A percentile compares a stretch with the other conserved stretches of the same genome.
phyloP scores from a whole-genome alignment of 2,888 invertebrate species.

The Lasioglossum zephyrum region DNA sequence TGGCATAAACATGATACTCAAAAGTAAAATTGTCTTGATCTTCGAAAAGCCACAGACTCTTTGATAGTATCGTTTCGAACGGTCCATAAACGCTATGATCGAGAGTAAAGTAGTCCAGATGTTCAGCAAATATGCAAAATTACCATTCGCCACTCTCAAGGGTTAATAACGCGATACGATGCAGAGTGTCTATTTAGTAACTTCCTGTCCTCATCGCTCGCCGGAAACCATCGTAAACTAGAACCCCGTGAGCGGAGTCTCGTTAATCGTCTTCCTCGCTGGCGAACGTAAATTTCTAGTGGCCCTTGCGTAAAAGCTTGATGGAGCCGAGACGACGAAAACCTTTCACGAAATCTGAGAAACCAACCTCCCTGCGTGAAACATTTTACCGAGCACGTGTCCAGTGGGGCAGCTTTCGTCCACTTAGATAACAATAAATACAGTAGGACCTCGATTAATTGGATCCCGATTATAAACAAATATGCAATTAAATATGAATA shows the following conservation, averaged over 20 bases:
- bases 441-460: too few species aligned
- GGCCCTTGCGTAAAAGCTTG: constrained; percentile 29
- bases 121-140: not conserved
- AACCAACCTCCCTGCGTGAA: constrained; percentile 16
- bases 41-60: not conserved
- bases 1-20: not conserved
- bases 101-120: not conserved
- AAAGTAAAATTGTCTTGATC: not conserved
- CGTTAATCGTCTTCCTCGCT: constrained; percentile 1
- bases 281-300: constrained; percentile 24
- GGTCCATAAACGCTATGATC: not conserved
- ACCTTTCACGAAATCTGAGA: constrained; percentile 20
- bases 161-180: not conserved
- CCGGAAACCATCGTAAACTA: not conserved
- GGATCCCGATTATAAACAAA: too few species aligned
- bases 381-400: constrained; percentile 13
- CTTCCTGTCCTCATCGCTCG: not conserved
- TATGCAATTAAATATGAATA: too few species aligned
- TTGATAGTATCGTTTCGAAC: not conserved
- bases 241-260: not conserved
- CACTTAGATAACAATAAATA: not conserved
- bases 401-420: constrained; percentile 11
- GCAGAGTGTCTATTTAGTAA: not conserved
- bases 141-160: not conserved
- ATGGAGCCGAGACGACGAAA: constrained; percentile 22